A percentile compares a stretch with the other conserved stretches of the same genome.
These are phyloP conservation scores for Mesorhabditis belari DNA, from an alignment of 2,888 invertebrate genomes.

Conservation along the genomic window DNA sequence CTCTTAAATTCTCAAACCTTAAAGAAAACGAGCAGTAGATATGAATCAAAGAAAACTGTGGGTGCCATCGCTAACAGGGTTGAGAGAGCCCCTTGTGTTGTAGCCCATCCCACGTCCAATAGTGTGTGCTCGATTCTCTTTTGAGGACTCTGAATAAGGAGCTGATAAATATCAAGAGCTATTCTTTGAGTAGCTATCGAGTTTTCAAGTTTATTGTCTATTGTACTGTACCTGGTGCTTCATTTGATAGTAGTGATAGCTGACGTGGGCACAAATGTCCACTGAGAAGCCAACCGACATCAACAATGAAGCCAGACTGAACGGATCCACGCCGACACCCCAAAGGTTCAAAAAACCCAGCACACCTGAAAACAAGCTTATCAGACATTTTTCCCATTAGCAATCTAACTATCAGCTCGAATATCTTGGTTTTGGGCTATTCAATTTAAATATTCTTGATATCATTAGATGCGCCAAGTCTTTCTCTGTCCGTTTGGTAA, in stretches of 20 bases:
- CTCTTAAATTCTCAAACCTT: slow-evolving; percentile 13
- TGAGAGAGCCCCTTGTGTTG: slow-evolving; percentile 32
- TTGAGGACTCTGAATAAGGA: slow-evolving; percentile 17
- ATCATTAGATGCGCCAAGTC: too few relatives aligned
- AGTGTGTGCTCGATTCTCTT: slow-evolving; percentile 25
- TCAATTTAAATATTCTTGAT: too few relatives aligned
- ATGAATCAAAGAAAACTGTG: slow-evolving; percentile 21
- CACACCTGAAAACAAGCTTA: background rate
- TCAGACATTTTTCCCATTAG: too few relatives aligned
- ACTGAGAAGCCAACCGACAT: slow-evolving; percentile 44
- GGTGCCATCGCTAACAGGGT: slow-evolving; percentile 35
- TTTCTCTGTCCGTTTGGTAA: too few relatives aligned
- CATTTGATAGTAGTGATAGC: slow-evolving; percentile 36
- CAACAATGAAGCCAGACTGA: slow-evolving; percentile 31
- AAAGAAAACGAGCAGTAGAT: slow-evolving; percentile 32
- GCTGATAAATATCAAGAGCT: background rate
- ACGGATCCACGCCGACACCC: slow-evolving; percentile 39
- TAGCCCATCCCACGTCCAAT: slow-evolving; percentile 37
- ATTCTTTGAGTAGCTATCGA: too few relatives aligned
- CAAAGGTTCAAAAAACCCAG: slow-evolving; percentile 29
- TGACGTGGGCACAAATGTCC: slow-evolving; percentile 41
- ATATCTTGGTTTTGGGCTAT: too few relatives aligned
- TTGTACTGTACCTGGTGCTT: slow-evolving; percentile 15
- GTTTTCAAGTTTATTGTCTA: too few relatives aligned
- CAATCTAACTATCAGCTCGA: too few relatives aligned